These are phyloP conservation scores for Phyllostomus hastatus DNA, from an alignment of 2,113 vertebrate species.

Conservation along the genomic window DNA sequence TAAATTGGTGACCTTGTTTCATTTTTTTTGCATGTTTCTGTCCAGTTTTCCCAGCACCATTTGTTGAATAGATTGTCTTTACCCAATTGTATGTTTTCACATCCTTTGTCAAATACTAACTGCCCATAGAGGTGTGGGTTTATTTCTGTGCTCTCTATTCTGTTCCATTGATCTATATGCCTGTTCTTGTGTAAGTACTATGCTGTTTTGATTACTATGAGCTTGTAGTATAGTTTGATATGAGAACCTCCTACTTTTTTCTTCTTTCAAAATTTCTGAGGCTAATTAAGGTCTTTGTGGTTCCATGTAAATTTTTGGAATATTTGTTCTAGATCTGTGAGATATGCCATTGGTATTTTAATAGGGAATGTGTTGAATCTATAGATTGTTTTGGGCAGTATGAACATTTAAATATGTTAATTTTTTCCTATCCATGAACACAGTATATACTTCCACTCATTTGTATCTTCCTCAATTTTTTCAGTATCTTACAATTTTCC, in stretches of 20 bases:
- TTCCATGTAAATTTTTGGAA: not conserved
- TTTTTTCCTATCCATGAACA: not conserved
- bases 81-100: not conserved
- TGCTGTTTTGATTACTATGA: not conserved
- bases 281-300: not conserved
- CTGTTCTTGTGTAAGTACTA: not conserved
- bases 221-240: not conserved
- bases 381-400: not conserved
- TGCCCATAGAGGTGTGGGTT: not conserved
- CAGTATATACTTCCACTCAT: not conserved
- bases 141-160: not conserved
- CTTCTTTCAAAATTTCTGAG: not conserved
- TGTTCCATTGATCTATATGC: not conserved
- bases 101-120: not conserved
- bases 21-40: not conserved
- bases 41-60: not conserved
- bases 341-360: not conserved
- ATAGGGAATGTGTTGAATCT: not conserved
- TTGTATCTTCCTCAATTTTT: not conserved
- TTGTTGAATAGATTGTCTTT: not conserved
- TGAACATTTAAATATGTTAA: not conserved
- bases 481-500: not conserved
- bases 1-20: not conserved
- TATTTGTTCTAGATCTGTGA: not conserved
- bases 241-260: not conserved